Base-by-base conservation (phyloP, 2,888 invertebrate species). In the Cephus pulcher region DNA sequence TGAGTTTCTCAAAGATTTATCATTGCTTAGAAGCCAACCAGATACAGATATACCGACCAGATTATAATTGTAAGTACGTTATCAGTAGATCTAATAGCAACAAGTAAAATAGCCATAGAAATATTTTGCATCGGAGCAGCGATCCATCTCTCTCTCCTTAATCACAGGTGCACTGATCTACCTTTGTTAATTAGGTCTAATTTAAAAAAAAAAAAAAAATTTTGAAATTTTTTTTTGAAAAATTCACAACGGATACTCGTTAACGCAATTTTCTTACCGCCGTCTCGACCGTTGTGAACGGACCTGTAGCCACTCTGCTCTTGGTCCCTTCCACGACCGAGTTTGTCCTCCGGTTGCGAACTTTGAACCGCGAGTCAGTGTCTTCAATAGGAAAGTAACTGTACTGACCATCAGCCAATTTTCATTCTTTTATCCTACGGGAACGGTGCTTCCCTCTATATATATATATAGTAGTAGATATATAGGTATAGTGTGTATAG, bases 331-430 rank as follows among this genome's bases (percentile, higher is more conserved):
- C 80, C 83, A 79, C 78, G 78, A 78, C 69, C 77, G 76, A 79
- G 84, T 83, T 84, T 80, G 85, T 85, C 84, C 82, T 83, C 82
- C 73, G 80, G 80, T 80, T 80, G 83, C 85, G 87, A 88, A 87
- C 87, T 87, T 82, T 87, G 88, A 87, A 86, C 87, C 82, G 71
- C 82, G 80, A 81, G 75, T 69, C 77, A 76, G 76, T 76, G 77
- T 77, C 78, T 75, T 73, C 81, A 79, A 84, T 82, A 81, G 80
- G 75, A 80, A 82, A 82, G 83, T 86, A 86, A 87, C 87, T 85
- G 86, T 87, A 86, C 83, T 80, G 81, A 82, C 84, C 86, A 84
- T 83, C 84, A 82, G 87, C 85, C 85, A 87, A 87, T 88, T 88
- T 89, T 88, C 87, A 86, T 86, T 88, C 85, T 86, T 82, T 80